A percentile compares a stretch with the other conserved stretches of the same genome.
These are phyloP conservation scores for Cryptocephalus primarius DNA, from an alignment of 2,888 invertebrate genomes.

Conservation along the genomic window DNA sequence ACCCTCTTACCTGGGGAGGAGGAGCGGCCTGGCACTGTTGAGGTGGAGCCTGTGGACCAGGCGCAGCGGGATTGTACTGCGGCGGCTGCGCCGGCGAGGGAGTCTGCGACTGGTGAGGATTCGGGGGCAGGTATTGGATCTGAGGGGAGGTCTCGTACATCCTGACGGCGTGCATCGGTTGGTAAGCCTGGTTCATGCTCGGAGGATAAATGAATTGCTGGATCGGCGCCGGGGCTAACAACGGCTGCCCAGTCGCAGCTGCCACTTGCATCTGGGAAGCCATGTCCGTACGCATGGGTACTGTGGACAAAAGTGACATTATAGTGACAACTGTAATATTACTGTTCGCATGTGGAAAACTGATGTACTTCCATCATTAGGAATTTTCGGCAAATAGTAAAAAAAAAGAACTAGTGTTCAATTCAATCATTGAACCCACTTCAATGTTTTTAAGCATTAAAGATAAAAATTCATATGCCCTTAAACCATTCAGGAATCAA, in stretches of 20 bases:
- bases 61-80: conserved; percentile 22
- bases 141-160: conserved; percentile 51
- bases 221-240: conserved; percentile 70
- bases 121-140: conserved; percentile 24
- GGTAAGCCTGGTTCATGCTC: conserved; percentile 33
- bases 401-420: no score
- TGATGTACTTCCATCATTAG: background rate
- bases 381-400: no score
- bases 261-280: conserved; percentile 73
- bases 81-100: conserved; percentile 35
- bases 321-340: no score
- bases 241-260: conserved; percentile 72
- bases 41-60: conserved; percentile 36
- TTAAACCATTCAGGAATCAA: no score
- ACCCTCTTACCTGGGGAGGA: conserved; percentile 6
- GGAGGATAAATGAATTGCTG: conserved; percentile 43
- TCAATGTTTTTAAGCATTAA: no score
- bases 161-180: conserved; percentile 43
- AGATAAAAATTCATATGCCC: no score
- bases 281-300: conserved; percentile 40
- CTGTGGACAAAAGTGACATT: background rate
- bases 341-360: background rate
- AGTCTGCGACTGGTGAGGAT: conserved; percentile 43
- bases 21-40: conserved; percentile 33
- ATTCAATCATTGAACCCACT: no score